phyloP scores from a whole-genome alignment of 2,113 vertebrate genomes.

The Bos javanicus region DNA sequence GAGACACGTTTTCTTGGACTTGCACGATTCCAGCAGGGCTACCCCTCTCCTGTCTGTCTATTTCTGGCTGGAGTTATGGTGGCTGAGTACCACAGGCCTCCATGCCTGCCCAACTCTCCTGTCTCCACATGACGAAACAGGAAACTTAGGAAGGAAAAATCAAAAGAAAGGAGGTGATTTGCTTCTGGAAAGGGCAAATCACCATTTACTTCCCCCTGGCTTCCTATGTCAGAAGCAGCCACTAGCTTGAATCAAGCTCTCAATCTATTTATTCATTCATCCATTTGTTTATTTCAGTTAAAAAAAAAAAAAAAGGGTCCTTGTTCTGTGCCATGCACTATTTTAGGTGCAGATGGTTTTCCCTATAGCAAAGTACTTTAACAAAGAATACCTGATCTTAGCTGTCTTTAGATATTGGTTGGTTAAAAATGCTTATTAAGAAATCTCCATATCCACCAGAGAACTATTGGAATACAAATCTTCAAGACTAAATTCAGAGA shows the following conservation, averaged over 20 bases:
- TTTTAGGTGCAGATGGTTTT: not conserved
- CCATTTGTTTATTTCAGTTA: not conserved
- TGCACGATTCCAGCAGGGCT: not conserved
- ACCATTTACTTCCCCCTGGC: not conserved
- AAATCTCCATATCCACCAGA: not conserved
- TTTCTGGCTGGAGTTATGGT: not conserved
- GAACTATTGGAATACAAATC: not conserved
- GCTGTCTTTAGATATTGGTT: not conserved
- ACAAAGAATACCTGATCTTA: not conserved
- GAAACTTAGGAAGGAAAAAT: not conserved
- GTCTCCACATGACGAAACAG: accelerated
- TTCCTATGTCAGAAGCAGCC: not conserved
- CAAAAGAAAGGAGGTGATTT: not conserved
- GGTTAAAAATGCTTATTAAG: not conserved
- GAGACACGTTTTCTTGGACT: not conserved
- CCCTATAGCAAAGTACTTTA: not conserved
- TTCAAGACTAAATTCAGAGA: not conserved
- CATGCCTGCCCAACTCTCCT: not conserved
- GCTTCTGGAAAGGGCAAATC: not conserved
- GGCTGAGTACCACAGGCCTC: not conserved
- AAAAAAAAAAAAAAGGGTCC: not conserved
- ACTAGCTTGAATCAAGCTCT: not conserved
- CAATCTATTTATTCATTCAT: not conserved
- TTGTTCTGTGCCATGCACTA: not conserved
- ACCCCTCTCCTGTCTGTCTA: not conserved